Percentiles rank a stretch among this genome's conserved stretches.
These are phyloP conservation scores for Panagrolaimus sp. DNA, from an alignment of 1,140 invertebrate genomes.

Conservation along the genomic window DNA sequence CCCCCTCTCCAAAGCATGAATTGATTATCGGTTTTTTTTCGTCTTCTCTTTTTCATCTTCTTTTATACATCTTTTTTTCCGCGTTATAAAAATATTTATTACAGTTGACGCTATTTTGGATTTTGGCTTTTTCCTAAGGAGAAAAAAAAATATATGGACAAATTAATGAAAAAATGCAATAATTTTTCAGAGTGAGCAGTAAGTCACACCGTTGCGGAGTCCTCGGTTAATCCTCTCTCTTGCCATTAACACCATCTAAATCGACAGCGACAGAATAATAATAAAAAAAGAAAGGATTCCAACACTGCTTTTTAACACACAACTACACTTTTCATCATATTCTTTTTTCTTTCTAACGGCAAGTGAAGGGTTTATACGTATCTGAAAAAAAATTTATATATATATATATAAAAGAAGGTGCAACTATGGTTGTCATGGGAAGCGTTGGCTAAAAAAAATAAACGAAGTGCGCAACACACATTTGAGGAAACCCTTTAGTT, in stretches of 20 bases:
- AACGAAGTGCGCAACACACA: slow-evolving; percentile 9
- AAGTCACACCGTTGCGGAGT: slow-evolving; percentile 5
- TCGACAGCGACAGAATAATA: no score
- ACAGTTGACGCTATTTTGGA: not conserved
- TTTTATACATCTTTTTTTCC: not conserved
- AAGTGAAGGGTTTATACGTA: no score
- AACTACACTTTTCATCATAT: no score
- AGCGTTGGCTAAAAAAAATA: slow-evolving; percentile 10
- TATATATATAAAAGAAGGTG: not conserved
- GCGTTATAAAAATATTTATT: not conserved
- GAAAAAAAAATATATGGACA: not conserved
- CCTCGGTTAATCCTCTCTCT: slow-evolving; percentile 7
- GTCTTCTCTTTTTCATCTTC: not conserved
- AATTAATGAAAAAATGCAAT: not conserved
- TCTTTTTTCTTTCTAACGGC: no score
- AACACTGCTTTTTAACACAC: no score
- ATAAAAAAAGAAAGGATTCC: no score
- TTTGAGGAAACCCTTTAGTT: not conserved
- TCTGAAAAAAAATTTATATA: no score
- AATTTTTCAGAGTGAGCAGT: slow-evolving; percentile 10
- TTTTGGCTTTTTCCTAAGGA: not conserved
- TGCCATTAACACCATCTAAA: not conserved
- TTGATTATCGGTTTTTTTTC: no score
- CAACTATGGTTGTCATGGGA: slow-evolving; percentile 15
- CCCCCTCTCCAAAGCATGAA: no score